Percentiles rank a stretch among this genome's conserved stretches.
phyloP scores from a whole-genome alignment of 1,140 invertebrate species.

The Tetramorium parvispinum region DNA sequence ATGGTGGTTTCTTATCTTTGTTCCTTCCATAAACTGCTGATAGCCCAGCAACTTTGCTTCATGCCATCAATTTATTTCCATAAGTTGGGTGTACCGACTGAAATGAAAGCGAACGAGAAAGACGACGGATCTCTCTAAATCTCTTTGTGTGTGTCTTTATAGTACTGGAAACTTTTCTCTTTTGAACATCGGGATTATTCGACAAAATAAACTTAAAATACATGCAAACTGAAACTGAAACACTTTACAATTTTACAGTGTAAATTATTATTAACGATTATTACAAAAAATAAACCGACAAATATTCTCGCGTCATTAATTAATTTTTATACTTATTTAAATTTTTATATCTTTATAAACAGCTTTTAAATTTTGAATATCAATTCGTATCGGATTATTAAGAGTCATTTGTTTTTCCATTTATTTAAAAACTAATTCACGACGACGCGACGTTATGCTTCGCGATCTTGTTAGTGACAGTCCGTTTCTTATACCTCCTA shows the following conservation, averaged over 20 bases:
- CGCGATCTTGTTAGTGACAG: conserved; percentile 1
- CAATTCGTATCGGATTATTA: not conserved
- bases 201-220: conserved; percentile 20
- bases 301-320: not conserved
- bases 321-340: not conserved
- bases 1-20: conserved; percentile 24
- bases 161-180: conserved; percentile 35
- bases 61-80: conserved; percentile 52
- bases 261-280: conserved; percentile 11
- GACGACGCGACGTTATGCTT: not conserved
- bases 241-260: conserved; percentile 22
- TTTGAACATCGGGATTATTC: conserved; percentile 11
- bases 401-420: not conserved
- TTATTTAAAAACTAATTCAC: not conserved
- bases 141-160: not conserved
- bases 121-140: conserved; percentile 5
- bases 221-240: conserved; percentile 29
- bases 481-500: not conserved
- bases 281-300: not conserved
- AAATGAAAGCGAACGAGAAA: not conserved
- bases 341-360: not conserved
- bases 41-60: conserved; percentile 25
- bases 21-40: conserved; percentile 33
- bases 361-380: not conserved
- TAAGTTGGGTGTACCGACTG: conserved; percentile 11